phyloP scores from a whole-genome alignment of 1,140 invertebrate species.

The Solenopsis fugax region DNA sequence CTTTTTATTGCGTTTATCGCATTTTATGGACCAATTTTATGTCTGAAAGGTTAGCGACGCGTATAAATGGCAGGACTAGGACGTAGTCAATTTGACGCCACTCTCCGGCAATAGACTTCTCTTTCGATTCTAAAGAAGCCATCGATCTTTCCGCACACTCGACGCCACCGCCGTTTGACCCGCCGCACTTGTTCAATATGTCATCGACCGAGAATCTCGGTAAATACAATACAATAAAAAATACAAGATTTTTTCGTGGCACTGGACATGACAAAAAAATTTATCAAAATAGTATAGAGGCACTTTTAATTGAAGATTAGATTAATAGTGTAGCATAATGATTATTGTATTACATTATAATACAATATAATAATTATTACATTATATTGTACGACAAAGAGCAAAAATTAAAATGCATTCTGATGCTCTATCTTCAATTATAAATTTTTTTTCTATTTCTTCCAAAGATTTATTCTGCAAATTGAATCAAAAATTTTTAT shows the following conservation, averaged over 20 bases:
- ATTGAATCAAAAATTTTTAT: background rate
- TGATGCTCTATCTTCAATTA: background rate
- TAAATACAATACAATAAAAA: conserved; percentile 35
- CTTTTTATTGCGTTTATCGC: background rate
- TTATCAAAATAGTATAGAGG: background rate
- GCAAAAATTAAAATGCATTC: background rate
- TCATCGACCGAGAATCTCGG: conserved; percentile 39
- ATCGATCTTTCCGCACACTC: conserved; percentile 53
- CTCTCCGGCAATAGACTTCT: conserved; percentile 51
- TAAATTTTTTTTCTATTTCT: background rate
- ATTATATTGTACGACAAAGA: background rate
- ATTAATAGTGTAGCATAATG: background rate
- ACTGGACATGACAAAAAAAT: too few species aligned
- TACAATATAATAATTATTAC: background rate
- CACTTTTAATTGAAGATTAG: background rate
- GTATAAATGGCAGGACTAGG: conserved; percentile 38
- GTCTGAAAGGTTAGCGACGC: conserved; percentile 33
- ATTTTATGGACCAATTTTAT: conserved; percentile 36
- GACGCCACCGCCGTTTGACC: conserved; percentile 53
- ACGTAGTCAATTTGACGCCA: conserved; percentile 56
- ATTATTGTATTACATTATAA: background rate
- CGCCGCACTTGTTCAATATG: conserved; percentile 47
- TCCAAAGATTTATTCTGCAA: background rate
- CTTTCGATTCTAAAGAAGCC: conserved; percentile 61
- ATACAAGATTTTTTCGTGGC: background rate